phyloP scores from a whole-genome alignment of 2,888 invertebrate genomes.

The Dendrolimus houi region DNA sequence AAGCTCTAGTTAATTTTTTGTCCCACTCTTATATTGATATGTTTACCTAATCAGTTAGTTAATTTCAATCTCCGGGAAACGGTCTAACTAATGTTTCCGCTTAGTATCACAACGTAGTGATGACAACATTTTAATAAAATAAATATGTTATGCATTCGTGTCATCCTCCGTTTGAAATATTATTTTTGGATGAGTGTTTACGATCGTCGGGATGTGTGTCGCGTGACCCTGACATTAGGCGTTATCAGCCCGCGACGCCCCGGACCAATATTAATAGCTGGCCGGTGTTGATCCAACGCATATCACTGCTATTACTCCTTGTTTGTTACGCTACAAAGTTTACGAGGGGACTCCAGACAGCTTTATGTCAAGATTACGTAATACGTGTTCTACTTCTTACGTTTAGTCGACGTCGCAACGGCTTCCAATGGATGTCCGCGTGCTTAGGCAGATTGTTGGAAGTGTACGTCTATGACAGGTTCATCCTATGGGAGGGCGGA shows the following conservation, averaged over 20 bases:
- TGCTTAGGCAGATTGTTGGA: no score
- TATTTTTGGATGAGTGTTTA: not conserved
- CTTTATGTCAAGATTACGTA: constrained; percentile 10
- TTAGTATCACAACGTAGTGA: not conserved
- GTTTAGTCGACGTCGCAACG: no score
- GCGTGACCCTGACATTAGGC: constrained; percentile 21
- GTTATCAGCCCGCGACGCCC: constrained; percentile 9
- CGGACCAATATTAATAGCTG: constrained; percentile 1
- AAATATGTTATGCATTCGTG: not conserved
- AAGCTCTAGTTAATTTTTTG: no score
- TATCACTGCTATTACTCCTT: not conserved
- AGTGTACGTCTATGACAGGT: no score
- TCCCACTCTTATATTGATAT: no score
- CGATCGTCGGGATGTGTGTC: not conserved
- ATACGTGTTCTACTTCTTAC: constrained; percentile 6
- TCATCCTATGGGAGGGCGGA: no score
- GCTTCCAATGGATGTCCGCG: no score
- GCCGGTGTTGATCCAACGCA: not conserved
- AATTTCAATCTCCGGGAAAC: not conserved
- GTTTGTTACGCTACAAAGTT: not conserved
- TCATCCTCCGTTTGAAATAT: not conserved
- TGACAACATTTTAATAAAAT: not conserved
- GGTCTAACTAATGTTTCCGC: not conserved
- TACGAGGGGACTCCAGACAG: not conserved
- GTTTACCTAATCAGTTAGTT: not conserved